Evolutionary conservation across 2,797 vertebrate species (phyloP).

Genomic region (Gymnoscopelus braueri): DNA sequence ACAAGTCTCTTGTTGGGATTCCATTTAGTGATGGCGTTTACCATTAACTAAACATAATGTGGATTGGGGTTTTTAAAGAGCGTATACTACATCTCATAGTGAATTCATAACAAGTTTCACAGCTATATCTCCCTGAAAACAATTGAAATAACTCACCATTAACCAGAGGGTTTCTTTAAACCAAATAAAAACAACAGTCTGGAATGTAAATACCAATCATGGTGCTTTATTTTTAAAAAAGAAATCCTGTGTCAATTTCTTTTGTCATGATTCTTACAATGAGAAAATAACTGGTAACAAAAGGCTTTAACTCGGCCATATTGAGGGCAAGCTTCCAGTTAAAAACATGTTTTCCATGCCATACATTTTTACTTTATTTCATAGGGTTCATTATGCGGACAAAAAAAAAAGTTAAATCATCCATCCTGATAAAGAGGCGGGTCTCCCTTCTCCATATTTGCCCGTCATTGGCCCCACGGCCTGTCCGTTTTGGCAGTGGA

Average conservation of each 20-base stretch:
- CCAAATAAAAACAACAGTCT: constrained; percentile 3
- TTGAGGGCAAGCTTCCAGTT: constrained; percentile 65
- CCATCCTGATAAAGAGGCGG: constrained; percentile 34
- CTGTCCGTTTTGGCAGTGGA: constrained; percentile 65
- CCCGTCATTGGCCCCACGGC: constrained; percentile 55
- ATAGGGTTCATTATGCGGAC: constrained; percentile 28
- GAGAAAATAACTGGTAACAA: constrained; percentile 75
- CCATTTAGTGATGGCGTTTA: too few species aligned
- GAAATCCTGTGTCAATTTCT: constrained; percentile 57
- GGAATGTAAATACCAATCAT: constrained; percentile 51
- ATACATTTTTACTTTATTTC: constrained; percentile 51
- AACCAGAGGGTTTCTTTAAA: too few species aligned
- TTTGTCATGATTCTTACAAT: constrained; percentile 70
- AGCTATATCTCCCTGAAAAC: too few species aligned
- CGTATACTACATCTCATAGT: too few species aligned
- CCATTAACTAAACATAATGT: too few species aligned
- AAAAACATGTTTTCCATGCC: constrained; percentile 66
- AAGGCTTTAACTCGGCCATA: constrained; percentile 69
- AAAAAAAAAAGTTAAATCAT: constrained; percentile 18
- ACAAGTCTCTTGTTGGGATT: too few species aligned
- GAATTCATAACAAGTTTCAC: too few species aligned
- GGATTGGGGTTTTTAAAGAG: too few species aligned
- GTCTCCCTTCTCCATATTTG: constrained; percentile 26
- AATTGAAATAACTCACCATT: too few species aligned
- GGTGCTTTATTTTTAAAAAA: constrained; percentile 72